A percentile compares a stretch with the other conserved stretches of the same genome.
phyloP scores from a whole-genome alignment of 2,113 vertebrate species.

The Sakesphorus luctuosus region DNA sequence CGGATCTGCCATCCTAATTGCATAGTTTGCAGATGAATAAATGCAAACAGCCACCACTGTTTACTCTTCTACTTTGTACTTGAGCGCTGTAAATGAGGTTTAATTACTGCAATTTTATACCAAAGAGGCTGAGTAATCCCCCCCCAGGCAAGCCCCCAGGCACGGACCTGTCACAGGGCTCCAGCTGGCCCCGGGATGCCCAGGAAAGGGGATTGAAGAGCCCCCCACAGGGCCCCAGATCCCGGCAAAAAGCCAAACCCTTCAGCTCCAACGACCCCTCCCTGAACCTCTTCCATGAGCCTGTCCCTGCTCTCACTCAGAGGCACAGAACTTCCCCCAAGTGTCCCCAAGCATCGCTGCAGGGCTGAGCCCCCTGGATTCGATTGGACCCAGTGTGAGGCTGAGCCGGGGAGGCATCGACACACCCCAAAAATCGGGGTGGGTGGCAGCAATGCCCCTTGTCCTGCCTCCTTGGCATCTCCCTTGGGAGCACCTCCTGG shows the following conservation, averaged over 20 bases:
- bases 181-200: neutral
- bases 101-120: slow-evolving; percentile 19
- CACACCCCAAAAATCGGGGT: fast-evolving
- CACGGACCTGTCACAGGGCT: neutral
- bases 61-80: neutral
- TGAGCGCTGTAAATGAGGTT: neutral
- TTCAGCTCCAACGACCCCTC: fast-evolving
- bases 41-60: slow-evolving; percentile 3
- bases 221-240: neutral
- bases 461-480: fast-evolving
- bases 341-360: neutral
- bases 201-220: fast-evolving
- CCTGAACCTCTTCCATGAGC: neutral
- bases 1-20: neutral
- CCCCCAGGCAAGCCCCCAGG: neutral
- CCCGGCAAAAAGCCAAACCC: neutral
- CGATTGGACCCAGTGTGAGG: fast-evolving
- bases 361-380: neutral
- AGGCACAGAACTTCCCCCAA: neutral
- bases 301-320: neutral
- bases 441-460: fast-evolving
- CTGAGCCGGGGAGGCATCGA: neutral
- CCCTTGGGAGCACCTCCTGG: neutral
- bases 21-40: slow-evolving; percentile 32
- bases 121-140: neutral